Evolutionary conservation across 2,888 invertebrate species (phyloP), one percentile per base, ranked within the genome.

Genomic region (Orthosia gothica): DNA sequence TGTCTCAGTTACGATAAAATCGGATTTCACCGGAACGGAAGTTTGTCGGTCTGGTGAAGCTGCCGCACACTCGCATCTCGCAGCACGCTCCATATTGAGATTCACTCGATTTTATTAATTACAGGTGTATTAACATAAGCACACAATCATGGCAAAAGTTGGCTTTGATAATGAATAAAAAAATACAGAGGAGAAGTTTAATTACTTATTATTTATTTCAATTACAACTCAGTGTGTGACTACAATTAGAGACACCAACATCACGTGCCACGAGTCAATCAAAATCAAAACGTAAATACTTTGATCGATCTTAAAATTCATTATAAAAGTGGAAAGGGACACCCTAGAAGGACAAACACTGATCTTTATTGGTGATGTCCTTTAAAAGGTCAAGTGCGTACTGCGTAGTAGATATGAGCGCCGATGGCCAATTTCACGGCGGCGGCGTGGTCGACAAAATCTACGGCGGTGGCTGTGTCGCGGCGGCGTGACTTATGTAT

Each of bases 1-100:
- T 86, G 90, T 90, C 89, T 86, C 89, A 87, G 90, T 87, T 88
- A 84, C 84, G 86, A 88, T 87, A 83, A 87, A 87, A 87, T 85
- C 82, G 79, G 80, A 88, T 89, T 90, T 87, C 83, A 89, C 89
- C 88, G 89, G 82, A 89, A 89, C 91, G 82, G 84, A 89, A 88
- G 82, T 88, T 88, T 85, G 83, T 82, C 83, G 87, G 76, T 73
- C 81, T 62, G 75, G 70, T 65, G 73, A 75, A 79, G 75, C 74
- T 65, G 73, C 76, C 40, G 78, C 57, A 59, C 58, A 68, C 59
- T 18, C 49, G 15, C 63, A 55, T 57, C 40, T 40, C 40, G 7
- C 40, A 40, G 9, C 40, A 40, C 63, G 55, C 68, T 1, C 45
- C 49, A 67, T 84, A 83, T 77, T 84, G 68, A 72, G 65, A 77